Base-by-base conservation (phyloP, 1,140 invertebrate genomes). In the Akabosia matsudoensis region DNA sequence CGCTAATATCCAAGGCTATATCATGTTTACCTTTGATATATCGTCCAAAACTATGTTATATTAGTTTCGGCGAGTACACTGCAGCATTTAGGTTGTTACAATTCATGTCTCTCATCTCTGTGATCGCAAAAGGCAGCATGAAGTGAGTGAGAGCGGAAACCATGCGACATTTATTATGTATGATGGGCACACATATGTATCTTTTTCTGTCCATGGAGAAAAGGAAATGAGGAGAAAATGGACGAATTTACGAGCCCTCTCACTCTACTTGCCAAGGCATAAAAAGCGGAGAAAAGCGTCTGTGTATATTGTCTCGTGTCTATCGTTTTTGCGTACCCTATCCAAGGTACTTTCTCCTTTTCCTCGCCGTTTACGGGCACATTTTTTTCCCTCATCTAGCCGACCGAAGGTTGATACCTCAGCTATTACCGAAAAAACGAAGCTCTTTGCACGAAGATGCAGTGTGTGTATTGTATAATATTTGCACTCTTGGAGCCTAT, bases 211-310 rank as follows among this genome's bases (percentile, higher is more conserved):
- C 61, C 61, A 67, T 67, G 61, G 61, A 67, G 61, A 31, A 67
- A 67, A 67, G 61, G 61, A 67, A 67, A 67, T 67, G 61, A 67
- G 61, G 61, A 67, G 61, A 67, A 67, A 67, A 67, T 67, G 61
- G 61, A 67, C 31, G 61, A 67, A 67, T 67, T 67, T 67, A 67
- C 61, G 61, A 67, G 61, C 61, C 61, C 61, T 67, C 61, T 67
- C 61, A 67, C 61, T 67, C 61, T 31, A 67, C 61, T 67, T 67
- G 61, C 61, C 61, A 67, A 67, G 31, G 61, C 61, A 67, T 67
- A 67, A 67, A 67, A 67, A 30, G 61, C n/a, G 61, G 61, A 67
- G 61, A 67, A 56, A 67, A 67, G 61, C 61, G 61, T 24, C 61
- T 10, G 61, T 67, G 31, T 67, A 30, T 24, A 30, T 30, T 67